Evolutionary conservation across 2,797 vertebrate genomes (phyloP).

Genomic region (Gymnoscopelus microlampas): DNA sequence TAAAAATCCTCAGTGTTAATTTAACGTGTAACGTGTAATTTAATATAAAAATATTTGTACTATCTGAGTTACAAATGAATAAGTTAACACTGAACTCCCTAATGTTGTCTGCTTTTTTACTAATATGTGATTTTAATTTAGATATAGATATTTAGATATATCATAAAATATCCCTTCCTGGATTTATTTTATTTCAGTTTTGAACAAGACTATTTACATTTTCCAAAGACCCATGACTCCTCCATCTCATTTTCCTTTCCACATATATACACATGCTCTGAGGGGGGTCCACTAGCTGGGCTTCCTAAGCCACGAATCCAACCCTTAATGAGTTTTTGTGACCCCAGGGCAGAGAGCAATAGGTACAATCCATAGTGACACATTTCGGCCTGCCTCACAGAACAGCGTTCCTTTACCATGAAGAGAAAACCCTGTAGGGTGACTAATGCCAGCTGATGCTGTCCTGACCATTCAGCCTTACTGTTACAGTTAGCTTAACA

Average conservation of each 20-base stretch:
- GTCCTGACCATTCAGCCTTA: conserved; percentile 41
- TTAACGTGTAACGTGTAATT: not conserved
- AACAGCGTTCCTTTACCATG: conserved; percentile 34
- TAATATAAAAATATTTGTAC: too few species aligned
- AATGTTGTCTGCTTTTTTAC: not conserved
- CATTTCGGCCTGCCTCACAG: conserved; percentile 38
- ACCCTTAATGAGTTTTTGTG: conserved; percentile 68
- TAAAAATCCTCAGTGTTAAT: not conserved
- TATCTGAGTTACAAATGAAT: too few species aligned
- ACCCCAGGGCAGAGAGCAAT: conserved; percentile 52
- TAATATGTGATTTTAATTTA: not conserved
- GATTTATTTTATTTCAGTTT: too few species aligned
- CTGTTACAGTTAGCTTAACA: conserved; percentile 10
- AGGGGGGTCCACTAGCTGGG: conserved; percentile 29
- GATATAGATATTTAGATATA: too few species aligned
- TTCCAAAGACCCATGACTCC: not conserved
- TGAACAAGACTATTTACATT: not conserved
- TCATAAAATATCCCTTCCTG: too few species aligned
- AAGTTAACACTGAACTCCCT: too few species aligned
- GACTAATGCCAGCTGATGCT: conserved; percentile 58
- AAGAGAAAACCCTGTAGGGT: conserved; percentile 45
- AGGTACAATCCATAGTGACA: conserved; percentile 54
- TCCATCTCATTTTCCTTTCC: conserved; percentile 12
- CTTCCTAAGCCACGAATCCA: conserved; percentile 46
- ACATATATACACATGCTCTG: conserved; percentile 23